phyloP scores from a whole-genome alignment of 2,113 vertebrate species.

The Eretmochelys imbricata region DNA sequence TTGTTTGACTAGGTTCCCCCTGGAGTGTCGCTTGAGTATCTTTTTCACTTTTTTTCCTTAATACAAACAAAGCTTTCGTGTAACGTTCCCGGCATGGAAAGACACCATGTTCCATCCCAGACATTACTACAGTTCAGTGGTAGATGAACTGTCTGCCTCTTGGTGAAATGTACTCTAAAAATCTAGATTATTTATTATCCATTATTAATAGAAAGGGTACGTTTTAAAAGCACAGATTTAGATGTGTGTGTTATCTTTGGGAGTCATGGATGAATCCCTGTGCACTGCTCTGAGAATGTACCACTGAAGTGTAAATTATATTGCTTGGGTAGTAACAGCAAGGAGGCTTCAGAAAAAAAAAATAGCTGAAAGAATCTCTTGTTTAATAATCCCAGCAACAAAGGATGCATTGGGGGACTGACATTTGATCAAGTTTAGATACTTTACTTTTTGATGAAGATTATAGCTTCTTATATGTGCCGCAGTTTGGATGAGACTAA shows the following conservation, averaged over 20 bases:
- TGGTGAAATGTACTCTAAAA: background rate
- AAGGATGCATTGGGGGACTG: background rate
- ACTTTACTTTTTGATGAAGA: background rate
- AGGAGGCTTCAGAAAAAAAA: background rate
- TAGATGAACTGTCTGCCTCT: background rate
- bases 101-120: background rate
- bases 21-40: background rate
- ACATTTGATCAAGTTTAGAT: background rate
- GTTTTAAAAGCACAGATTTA: background rate
- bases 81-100: background rate
- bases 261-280: background rate
- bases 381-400: background rate
- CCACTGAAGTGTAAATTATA: background rate
- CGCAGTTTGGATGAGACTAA: constrained; percentile 19
- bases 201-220: background rate
- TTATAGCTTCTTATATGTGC: background rate
- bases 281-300: background rate
- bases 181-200: background rate
- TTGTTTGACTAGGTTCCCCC: background rate
- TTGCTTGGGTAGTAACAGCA: background rate
- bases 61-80: fast-evolving
- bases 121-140: background rate
- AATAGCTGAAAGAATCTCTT: background rate
- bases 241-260: background rate
- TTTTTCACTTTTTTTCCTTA: background rate